These are phyloP conservation scores for Trichonephila clavata DNA, from an alignment of 1,140 invertebrate species.

Conservation along the genomic window DNA sequence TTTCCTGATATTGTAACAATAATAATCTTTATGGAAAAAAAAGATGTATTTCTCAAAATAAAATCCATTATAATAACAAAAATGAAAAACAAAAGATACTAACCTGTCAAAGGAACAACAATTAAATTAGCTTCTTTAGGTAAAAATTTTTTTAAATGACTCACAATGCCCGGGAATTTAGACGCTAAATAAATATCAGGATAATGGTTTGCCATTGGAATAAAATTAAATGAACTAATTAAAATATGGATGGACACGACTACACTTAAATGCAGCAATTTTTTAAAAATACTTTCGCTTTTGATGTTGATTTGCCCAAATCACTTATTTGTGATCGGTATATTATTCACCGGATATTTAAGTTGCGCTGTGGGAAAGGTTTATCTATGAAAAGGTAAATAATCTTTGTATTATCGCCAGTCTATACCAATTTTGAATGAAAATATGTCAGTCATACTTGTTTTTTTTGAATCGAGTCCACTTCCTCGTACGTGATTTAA, in stretches of 20 bases:
- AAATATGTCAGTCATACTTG: background rate
- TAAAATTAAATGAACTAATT: too few relatives aligned
- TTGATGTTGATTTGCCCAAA: too few relatives aligned
- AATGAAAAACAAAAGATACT: conserved; percentile 1
- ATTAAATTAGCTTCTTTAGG: conserved; percentile 40
- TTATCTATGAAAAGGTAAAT: too few relatives aligned
- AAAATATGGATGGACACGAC: too few relatives aligned
- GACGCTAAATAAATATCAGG: conserved; percentile 36
- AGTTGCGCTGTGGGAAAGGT: too few relatives aligned
- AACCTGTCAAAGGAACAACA: conserved; percentile 49
- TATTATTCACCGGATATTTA: too few relatives aligned
- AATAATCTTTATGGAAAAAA: background rate
- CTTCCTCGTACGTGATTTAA: background rate
- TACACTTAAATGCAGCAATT: too few relatives aligned
- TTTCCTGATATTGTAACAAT: too few relatives aligned
- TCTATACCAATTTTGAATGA: background rate
- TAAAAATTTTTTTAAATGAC: conserved; percentile 21
- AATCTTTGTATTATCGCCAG: background rate
- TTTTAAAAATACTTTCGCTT: too few relatives aligned
- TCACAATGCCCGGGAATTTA: conserved; percentile 26
- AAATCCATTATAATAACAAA: background rate
- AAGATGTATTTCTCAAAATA: background rate
- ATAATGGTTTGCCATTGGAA: background rate
- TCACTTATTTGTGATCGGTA: too few relatives aligned
- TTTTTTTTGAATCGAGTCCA: background rate